These are phyloP conservation scores for Pagetopsis macropterus DNA, from an alignment of 2,797 vertebrate genomes.

Conservation along the genomic window DNA sequence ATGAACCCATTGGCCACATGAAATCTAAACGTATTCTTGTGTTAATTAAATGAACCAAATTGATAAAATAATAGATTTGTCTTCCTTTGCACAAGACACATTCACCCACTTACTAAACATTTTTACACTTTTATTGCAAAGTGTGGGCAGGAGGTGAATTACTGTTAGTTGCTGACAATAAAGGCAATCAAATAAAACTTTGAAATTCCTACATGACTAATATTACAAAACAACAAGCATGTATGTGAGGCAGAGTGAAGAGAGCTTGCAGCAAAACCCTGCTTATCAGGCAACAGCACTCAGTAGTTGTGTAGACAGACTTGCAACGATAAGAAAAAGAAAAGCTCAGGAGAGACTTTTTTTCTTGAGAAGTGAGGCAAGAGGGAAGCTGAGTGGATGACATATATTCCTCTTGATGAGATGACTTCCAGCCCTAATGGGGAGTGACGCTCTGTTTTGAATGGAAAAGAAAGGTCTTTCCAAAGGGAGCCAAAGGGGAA, in stretches of 20 bases:
- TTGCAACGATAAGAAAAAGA: constrained; percentile 17
- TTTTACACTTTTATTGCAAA: background rate
- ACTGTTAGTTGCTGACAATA: constrained; percentile 2
- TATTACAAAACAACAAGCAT: background rate
- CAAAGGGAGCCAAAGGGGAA: constrained; percentile 48
- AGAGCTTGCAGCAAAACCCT: background rate
- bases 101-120: background rate
- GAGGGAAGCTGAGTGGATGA: constrained; percentile 31
- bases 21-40: background rate
- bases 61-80: background rate
- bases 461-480: constrained; percentile 64
- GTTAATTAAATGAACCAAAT: background rate
- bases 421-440: constrained; percentile 51
- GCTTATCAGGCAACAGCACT: constrained; percentile 15
- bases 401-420: constrained; percentile 54
- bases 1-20: background rate
- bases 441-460: constrained; percentile 57
- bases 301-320: constrained; percentile 8
- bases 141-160: background rate
- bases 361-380: constrained; percentile 7
- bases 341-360: constrained; percentile 5
- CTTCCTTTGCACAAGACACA: background rate
- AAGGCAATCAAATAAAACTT: background rate
- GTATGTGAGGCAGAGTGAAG: background rate
- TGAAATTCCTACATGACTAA: background rate